phyloP scores from a whole-genome alignment of 2,113 vertebrate genomes.

The Butorides virescens region DNA sequence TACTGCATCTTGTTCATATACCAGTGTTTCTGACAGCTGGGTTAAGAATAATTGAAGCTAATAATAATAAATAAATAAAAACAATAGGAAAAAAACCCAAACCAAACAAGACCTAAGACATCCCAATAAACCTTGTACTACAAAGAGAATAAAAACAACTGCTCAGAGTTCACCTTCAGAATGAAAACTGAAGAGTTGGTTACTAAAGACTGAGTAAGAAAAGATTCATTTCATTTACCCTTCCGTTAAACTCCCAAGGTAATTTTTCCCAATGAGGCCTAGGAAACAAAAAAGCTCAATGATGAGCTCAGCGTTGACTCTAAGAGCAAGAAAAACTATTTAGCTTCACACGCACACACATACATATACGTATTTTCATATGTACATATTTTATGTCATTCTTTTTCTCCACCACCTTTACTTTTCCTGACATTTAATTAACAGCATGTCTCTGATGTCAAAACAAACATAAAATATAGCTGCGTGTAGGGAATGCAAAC shows the following conservation, averaged over 20 bases:
- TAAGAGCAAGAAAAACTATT: conserved; percentile 1
- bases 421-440: conserved; percentile 73
- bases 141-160: not conserved
- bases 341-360: not conserved
- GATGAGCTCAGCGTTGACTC: not conserved
- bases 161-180: not conserved
- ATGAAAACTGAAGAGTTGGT: not conserved
- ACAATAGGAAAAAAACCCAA: not conserved
- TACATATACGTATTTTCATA: conserved; percentile 31
- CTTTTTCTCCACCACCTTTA: conserved; percentile 59
- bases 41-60: not conserved
- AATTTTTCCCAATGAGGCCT: not conserved
- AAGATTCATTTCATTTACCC: not conserved
- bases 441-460: conserved; percentile 70
- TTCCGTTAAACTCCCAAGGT: not conserved
- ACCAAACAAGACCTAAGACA: not conserved
- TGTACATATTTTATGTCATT: conserved; percentile 68
- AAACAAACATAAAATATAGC: conserved; percentile 69
- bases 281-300: not conserved
- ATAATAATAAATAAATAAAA: not conserved
- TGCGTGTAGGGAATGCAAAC: conserved; percentile 61
- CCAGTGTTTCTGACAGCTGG: not conserved
- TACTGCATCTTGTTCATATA: not conserved
- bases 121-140: not conserved
- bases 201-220: not conserved